Percentiles rank a stretch among this genome's conserved stretches.
These are phyloP conservation scores for Pterocles orientalis DNA, from an alignment of 2,113 vertebrate species.

Conservation along the genomic window DNA sequence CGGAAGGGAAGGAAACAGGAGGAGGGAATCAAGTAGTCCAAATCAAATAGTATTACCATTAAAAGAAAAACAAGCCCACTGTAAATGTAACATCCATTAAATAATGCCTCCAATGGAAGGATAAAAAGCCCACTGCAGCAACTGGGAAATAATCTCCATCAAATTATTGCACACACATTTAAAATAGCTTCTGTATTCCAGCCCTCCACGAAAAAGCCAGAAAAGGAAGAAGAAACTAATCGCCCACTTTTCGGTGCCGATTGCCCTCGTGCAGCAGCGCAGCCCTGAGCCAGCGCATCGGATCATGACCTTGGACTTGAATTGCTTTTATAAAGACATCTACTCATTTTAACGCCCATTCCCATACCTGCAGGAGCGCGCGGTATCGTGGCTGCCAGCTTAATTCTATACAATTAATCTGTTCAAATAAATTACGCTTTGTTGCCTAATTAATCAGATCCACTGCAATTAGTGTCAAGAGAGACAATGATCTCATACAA, in stretches of 20 bases:
- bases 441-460: slow-evolving; percentile 37
- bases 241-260: fast-evolving
- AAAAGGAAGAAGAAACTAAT: background rate
- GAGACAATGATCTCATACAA: background rate
- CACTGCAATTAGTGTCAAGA: background rate
- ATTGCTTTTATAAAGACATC: background rate
- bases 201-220: background rate
- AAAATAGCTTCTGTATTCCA: fast-evolving
- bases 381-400: background rate
- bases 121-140: background rate
- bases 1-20: slow-evolving; percentile 11
- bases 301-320: background rate
- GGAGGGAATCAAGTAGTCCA: background rate
- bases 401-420: background rate
- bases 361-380: background rate
- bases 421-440: background rate
- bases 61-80: background rate
- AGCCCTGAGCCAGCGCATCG: background rate
- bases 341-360: fast-evolving
- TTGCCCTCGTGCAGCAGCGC: background rate
- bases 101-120: background rate
- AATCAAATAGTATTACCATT: background rate
- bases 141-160: background rate
- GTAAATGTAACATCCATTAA: background rate
- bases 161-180: too few species aligned